phyloP scores from a whole-genome alignment of 2,113 vertebrate genomes.

The Scopus umbretta region DNA sequence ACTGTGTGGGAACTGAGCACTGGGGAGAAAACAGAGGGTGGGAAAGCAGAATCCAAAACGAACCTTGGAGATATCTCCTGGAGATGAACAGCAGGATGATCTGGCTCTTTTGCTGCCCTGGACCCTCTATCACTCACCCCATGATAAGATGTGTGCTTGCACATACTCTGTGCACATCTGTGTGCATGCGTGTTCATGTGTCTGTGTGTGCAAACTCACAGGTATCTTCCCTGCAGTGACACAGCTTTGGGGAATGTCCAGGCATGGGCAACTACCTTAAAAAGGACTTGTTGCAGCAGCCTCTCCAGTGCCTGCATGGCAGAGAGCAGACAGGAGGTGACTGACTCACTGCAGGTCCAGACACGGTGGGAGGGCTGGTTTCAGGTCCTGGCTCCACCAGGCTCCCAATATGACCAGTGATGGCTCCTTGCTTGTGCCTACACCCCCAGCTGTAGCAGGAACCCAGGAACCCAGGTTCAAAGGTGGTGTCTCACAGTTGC shows the following conservation, averaged over 20 bases:
- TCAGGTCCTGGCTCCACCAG: not conserved
- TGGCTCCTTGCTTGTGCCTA: not conserved
- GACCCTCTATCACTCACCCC: not conserved
- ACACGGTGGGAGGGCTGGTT: not conserved
- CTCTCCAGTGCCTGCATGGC: not conserved
- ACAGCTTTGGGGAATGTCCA: not conserved
- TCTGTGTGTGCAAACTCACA: accelerated
- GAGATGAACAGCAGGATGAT: not conserved
- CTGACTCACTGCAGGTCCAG: not conserved
- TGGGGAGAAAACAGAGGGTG: not conserved
- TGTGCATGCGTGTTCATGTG: accelerated
- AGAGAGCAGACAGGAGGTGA: not conserved
- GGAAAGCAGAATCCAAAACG: not conserved
- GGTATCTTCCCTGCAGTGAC: not conserved
- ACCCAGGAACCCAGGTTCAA: not conserved
- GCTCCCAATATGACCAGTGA: not conserved
- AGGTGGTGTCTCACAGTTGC: not conserved
- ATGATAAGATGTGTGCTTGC: not conserved
- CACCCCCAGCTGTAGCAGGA: not conserved
- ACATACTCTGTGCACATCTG: no score
- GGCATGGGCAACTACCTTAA: not conserved
- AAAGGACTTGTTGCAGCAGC: not conserved
- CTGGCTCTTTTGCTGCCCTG: not conserved
- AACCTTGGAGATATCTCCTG: not conserved
- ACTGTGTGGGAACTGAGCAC: not conserved